Evolutionary conservation across 1,140 invertebrate species (phyloP).

Genomic region (Charaxes varanes): DNA sequence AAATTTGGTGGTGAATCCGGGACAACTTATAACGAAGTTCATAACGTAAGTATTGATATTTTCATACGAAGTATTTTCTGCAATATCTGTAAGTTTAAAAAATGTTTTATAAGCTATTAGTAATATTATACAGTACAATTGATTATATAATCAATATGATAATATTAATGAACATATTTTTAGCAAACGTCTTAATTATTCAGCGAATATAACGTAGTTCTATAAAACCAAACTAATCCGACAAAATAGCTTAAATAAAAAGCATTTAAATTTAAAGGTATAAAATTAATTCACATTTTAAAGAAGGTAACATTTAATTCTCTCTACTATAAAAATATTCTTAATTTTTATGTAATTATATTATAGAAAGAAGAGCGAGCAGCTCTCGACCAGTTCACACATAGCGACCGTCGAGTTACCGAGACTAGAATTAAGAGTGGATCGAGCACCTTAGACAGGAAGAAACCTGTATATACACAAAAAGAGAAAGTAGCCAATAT

Average conservation of each 20-base stretch:
- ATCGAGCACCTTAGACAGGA: constrained; percentile 22
- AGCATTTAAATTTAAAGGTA: too few species aligned
- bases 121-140: too few species aligned
- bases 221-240: too few species aligned
- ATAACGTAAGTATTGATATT: constrained; percentile 38
- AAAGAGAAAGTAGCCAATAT: constrained; percentile 11
- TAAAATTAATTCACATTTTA: too few species aligned
- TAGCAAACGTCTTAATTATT: too few species aligned
- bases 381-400: constrained; percentile 56
- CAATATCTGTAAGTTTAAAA: too few species aligned
- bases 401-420: constrained; percentile 45
- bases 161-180: background rate
- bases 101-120: too few species aligned
- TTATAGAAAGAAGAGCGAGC: constrained; percentile 55
- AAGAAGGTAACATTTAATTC: too few species aligned
- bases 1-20: constrained; percentile 70
- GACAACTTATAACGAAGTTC: constrained; percentile 36
- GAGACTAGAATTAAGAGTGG: constrained; percentile 41
- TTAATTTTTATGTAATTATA: background rate
- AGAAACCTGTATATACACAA: constrained; percentile 21
- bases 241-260: too few species aligned
- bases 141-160: too few species aligned
- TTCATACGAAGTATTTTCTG: too few species aligned
- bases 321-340: background rate
- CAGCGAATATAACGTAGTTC: too few species aligned